Conservation (phyloP, 2,888 invertebrate genomes). For the Amblyjoppa fuscipennis region DNA sequence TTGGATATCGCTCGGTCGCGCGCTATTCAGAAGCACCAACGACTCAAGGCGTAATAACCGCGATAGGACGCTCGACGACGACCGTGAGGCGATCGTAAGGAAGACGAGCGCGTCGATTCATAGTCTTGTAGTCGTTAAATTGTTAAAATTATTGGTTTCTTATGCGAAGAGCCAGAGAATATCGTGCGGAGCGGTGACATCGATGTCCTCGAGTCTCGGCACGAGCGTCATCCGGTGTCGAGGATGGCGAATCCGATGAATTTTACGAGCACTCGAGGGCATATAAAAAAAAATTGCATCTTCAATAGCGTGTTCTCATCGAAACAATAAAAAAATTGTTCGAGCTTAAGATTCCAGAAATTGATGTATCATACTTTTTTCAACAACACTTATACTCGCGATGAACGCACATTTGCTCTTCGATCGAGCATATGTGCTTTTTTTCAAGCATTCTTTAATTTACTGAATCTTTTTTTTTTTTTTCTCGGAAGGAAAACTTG, state of each 20-base stretch:
- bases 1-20: conserved; percentile 18
- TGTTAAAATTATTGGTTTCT: conserved; percentile 59
- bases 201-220: neutral
- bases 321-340: too few relatives aligned
- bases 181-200: neutral
- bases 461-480: neutral
- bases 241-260: neutral
- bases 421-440: too few relatives aligned
- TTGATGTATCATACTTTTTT: too few relatives aligned
- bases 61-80: conserved; percentile 5
- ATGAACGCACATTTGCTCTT: too few relatives aligned
- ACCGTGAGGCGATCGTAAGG: conserved; percentile 65
- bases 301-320: neutral
- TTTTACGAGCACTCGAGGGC: conserved; percentile 22
- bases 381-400: too few relatives aligned
- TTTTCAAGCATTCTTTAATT: neutral
- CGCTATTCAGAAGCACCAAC: conserved; percentile 23
- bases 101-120: conserved; percentile 50
- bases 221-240: conserved; percentile 8
- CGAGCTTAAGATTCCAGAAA: too few relatives aligned
- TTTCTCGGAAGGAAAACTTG: too few relatives aligned
- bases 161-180: conserved; percentile 34
- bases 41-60: conserved; percentile 11
- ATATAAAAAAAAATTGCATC: conserved; percentile 12
- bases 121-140: conserved; percentile 46